Percentiles rank a stretch among this genome's conserved stretches.
Evolutionary conservation across 2,888 invertebrate species (phyloP).

Genomic region (Amphipyra berbera): DNA sequence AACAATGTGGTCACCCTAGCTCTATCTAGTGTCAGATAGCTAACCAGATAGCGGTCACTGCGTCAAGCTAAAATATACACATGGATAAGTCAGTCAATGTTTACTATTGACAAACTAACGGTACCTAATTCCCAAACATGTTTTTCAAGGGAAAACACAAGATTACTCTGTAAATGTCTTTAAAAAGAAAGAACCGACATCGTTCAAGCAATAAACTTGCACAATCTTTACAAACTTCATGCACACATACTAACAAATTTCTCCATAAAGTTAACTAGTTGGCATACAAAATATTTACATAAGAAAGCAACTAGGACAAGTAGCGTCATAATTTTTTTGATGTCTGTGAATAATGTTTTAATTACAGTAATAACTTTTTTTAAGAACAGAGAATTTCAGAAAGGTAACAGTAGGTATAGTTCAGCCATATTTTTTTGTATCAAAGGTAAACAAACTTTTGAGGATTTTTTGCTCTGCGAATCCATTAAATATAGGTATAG

Average conservation of each 20-base stretch:
- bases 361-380: slow-evolving; percentile 24
- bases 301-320: slow-evolving; percentile 4
- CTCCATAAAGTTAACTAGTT: slow-evolving; percentile 1
- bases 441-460: no score
- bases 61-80: no score
- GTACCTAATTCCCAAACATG: no score
- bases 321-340: slow-evolving; percentile 15
- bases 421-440: no score
- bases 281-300: slow-evolving; percentile 6
- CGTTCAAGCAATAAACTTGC: neutral
- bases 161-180: neutral
- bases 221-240: neutral
- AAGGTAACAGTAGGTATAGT: neutral
- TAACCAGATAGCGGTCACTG: no score
- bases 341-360: slow-evolving; percentile 16
- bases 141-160: no score
- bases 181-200: neutral
- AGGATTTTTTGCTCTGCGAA: no score
- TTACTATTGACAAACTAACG: no score
- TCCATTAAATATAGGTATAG: no score
- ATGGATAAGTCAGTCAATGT: no score
- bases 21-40: neutral
- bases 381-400: neutral
- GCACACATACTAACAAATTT: neutral
- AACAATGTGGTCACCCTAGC: no score